Conservation (phyloP, 2,888 invertebrate genomes). For the Phymatocera aterrima region DNA sequence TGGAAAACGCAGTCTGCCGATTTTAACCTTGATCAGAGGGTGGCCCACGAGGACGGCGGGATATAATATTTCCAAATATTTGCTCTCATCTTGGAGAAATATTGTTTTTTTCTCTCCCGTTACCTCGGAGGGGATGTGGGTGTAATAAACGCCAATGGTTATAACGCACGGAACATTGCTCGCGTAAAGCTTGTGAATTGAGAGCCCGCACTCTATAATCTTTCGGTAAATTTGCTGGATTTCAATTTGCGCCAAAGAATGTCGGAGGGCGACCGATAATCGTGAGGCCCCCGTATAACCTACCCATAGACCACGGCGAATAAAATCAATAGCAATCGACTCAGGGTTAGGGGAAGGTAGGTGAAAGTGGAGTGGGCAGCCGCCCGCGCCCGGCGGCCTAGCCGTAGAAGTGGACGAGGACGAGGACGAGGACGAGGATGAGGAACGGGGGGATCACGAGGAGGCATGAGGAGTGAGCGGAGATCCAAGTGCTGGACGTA, state of each 20-base stretch:
- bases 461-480: slow-evolving; percentile 2
- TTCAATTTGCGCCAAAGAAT: slow-evolving; percentile 44
- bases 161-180: slow-evolving; percentile 16
- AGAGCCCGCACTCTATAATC: slow-evolving; percentile 39
- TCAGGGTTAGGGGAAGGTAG: slow-evolving; percentile 32
- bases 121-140: not conserved
- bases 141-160: slow-evolving; percentile 37
- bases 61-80: not conserved
- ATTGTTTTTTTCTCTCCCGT: not conserved
- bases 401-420: slow-evolving; percentile 50
- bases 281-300: slow-evolving; percentile 19
- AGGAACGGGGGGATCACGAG: slow-evolving; percentile 23
- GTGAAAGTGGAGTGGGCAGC: slow-evolving; percentile 18
- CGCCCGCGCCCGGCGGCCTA: not conserved
- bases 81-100: not conserved
- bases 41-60: not conserved
- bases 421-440: slow-evolving; percentile 50
- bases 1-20: not conserved
- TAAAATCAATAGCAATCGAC: slow-evolving; percentile 45
- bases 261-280: slow-evolving; percentile 41
- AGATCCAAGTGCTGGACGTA: slow-evolving; percentile 51
- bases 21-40: not conserved
- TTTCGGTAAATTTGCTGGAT: slow-evolving; percentile 45
- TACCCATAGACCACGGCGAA: slow-evolving; percentile 15
- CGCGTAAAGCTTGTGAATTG: slow-evolving; percentile 32